Evolutionary conservation across 2,888 invertebrate species (phyloP), one percentile per base, ranked within the genome.

Genomic region (Papilio demoleus): DNA sequence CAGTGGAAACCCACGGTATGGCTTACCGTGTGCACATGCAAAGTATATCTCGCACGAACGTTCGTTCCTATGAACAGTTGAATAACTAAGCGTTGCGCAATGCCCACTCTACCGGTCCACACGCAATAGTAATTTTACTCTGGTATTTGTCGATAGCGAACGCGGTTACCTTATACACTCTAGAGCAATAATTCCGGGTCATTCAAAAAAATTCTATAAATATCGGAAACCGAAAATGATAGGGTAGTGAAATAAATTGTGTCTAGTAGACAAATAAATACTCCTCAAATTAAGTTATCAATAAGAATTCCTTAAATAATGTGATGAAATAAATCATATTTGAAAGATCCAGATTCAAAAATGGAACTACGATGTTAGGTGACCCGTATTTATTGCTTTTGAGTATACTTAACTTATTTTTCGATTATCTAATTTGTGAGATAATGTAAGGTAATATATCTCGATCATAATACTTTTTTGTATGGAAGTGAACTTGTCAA

Each of bases 61-160:
- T 56, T 63, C 63, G 56, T 58, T 68, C 36, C 36, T 45, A 58
- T 17, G 53, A 56, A n/a, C 56, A 63, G 27, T 53, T 61, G 67
- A 62, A 67, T 67, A 53, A 40, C 50, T 53, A 36, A 67, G 58
- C 47, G 19, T 68, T 68, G 42, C 63, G 62, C 63, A 68, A 68
- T 19, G 38, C 42, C 6, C 1, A 45, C 53, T 38, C 60, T 17
- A 67, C 61, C 62, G 58, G 63, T 63, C 40, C 40, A 36, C 62
- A 47, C 58, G 63, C 68, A 68, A 62, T 53, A 11, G 11, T 58
- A 34, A 67, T 67, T 62, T 42, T 67, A 56, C 58, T 53, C 59
- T 66, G 59, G 66, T 50, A 66, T 59, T 60, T 66, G 60, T 66
- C 47, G 66, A 66, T 59, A 60, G 60, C 47, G 34, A 62, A 11